Evolutionary conservation across 2,888 invertebrate genomes (phyloP), one percentile per base, ranked within the genome.

Genomic region (Sphecodes monilicornis): DNA sequence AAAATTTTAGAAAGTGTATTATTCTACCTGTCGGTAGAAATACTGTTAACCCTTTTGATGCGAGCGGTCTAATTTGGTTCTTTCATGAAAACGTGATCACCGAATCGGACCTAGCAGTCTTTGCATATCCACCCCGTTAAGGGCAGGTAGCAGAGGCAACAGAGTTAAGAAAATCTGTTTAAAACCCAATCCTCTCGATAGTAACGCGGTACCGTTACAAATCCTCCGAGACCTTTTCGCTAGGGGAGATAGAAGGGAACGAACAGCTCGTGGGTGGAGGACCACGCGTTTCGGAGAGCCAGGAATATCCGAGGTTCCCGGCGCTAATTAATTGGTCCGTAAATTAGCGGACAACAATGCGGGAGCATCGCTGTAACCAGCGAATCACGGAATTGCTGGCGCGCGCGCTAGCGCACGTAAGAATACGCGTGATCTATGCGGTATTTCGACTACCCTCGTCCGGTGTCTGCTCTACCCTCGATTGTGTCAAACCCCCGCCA

Each of bases 271-370:
- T 46, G 75, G 71, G 39, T 46, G 54, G 73, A 41, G 66, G 66
- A 57, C 70, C 82, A 70, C 76, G 86, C 81, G 89, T 85, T 83
- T 57, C 88, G 50, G 82, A 32, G 81, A 41, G 76, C 81, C 82
- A 73, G 83, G 84, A 90, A 90, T 90, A 90, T 90, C 90, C 87
- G 82, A 86, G 90, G 76, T 83, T 86, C 87, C 82, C 80, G 86
- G 89, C 85, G 89, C 91, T 93, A 94, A 94, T 94, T 94, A 94
- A 94, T 94, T 93, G 94, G 93, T 91, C 93, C 94, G 94, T 94
- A 94, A 94, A 94, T 94, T 94, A 94, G 90, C 91, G 88, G 89
- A 76, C 90, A 91, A 93, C 94, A 93, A 94, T 94, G 93, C 89
- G 86, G 85, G 85, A 43, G 71, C 75, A 75, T 71, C 83, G 83